phyloP scores from a whole-genome alignment of 92 coral and sea anemone species.

The Zoanthus solanderi region DNA sequence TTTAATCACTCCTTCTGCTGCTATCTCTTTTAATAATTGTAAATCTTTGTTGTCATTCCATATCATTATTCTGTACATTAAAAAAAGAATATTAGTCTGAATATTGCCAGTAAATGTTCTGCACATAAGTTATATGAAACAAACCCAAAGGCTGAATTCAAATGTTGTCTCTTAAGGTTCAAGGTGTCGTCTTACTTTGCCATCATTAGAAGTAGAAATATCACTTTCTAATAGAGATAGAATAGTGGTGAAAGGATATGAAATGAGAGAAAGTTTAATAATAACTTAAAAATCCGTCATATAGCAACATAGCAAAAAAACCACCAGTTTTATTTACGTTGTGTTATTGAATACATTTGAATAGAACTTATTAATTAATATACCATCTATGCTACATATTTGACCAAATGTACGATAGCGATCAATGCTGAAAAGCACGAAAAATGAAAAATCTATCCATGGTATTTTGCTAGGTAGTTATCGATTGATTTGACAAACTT shows the following conservation, averaged over 20 bases:
- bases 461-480: slow-evolving; percentile 13
- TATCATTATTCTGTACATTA: slow-evolving; percentile 57
- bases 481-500: slow-evolving; percentile 9
- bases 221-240: slow-evolving; percentile 12
- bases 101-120: slow-evolving; percentile 32
- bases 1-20: slow-evolving; percentile 64
- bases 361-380: slow-evolving; percentile 1
- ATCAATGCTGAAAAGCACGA: slow-evolving; percentile 9
- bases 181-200: slow-evolving; percentile 14
- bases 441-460: slow-evolving; percentile 8
- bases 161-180: slow-evolving; percentile 8
- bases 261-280: slow-evolving; percentile 5
- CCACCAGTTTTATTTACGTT: slow-evolving; percentile 8
- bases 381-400: slow-evolving; percentile 8
- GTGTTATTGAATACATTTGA: slow-evolving; percentile 12
- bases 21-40: slow-evolving; percentile 57
- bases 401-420: slow-evolving; percentile 5
- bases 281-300: slow-evolving; percentile 2
- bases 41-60: slow-evolving; percentile 68
- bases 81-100: slow-evolving; percentile 28
- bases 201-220: slow-evolving; percentile 11
- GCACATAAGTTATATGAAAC: slow-evolving; percentile 36
- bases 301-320: slow-evolving; percentile 3
- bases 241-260: slow-evolving; percentile 10
- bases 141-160: slow-evolving; percentile 20